Base-by-base conservation (phyloP, 2,888 invertebrate genomes). In the Diadegma fenestrale region DNA sequence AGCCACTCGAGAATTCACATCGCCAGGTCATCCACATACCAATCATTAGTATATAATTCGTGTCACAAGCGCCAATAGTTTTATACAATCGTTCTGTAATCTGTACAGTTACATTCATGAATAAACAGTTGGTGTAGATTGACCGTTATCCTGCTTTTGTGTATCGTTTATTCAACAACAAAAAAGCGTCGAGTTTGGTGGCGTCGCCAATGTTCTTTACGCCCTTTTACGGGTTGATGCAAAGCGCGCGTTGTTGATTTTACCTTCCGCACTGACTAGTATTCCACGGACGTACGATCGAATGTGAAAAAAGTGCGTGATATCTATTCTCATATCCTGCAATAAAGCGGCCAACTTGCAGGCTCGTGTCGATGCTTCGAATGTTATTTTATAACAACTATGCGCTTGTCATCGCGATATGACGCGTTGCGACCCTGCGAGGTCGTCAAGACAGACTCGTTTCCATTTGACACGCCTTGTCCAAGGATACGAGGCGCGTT, bases 21-120 rank as follows among this genome's bases (percentile, higher is more conserved):
- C 5, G 14, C 73, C 30, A 80, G 81, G 85, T 85, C 85, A 82
- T 85, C 85, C 81, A 85, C 85, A 82, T 85, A 80, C 85, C 78
- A 33, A 22, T 33, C 80, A 77, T 77, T 72, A 64, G 73, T 58
- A 68, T 58, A 68, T 41, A 78, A n/a, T 10, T 73, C 43, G 68
- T 33, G 17, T 69, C 22, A 43, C 63, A 45, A 82, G 33, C 30
- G 33, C 30, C 37, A 22, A 54, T n/a, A 58, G 33, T 69, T 84
- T 80, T 64, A 54, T 61, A 63, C 80, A 71, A 72, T 80, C 71
- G 73, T 66, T 72, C 72, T 72, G 66, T 66, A 72, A 41, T 68
- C 71, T 66, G 26, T 73, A 78, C 72, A 66, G 76, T 76, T 82
- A 71, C 51, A 69, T 84, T 69, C 43, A 84, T 84, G 73, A 78